A percentile compares a stretch with the other conserved stretches of the same genome.
Evolutionary conservation across 2,888 invertebrate genomes (phyloP).

Genomic region (Volucella zonaria): DNA sequence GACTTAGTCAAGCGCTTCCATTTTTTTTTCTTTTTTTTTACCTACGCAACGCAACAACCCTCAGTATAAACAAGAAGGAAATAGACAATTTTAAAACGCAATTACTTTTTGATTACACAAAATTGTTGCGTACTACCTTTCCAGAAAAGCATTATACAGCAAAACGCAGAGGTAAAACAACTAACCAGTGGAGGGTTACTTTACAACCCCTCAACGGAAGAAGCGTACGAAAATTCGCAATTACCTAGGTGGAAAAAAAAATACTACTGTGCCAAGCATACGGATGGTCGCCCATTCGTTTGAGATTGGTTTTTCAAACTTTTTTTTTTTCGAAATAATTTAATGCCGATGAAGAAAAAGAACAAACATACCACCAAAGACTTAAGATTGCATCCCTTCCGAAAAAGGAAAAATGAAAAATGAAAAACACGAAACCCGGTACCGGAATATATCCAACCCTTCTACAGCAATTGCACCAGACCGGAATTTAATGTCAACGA

Average conservation of each 20-base stretch:
- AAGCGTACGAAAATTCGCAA: constrained; percentile 60
- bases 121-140: constrained; percentile 67
- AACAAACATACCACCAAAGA: constrained; percentile 47
- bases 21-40: constrained; percentile 9
- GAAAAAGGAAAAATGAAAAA: constrained; percentile 1
- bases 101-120: constrained; percentile 72
- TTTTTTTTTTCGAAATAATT: constrained; percentile 15
- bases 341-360: constrained; percentile 29
- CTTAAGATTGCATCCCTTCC: constrained; percentile 48
- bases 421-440: neutral
- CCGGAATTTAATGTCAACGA: constrained; percentile 66
- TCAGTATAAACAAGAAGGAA: constrained; percentile 57
- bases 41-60: constrained; percentile 58
- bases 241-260: constrained; percentile 48
- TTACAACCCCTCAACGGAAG: constrained; percentile 35
- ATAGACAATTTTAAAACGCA: constrained; percentile 69
- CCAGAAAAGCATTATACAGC: neutral
- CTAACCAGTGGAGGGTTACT: constrained; percentile 34
- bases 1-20: no score
- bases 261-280: neutral
- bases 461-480: constrained; percentile 38
- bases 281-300: constrained; percentile 60
- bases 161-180: neutral
- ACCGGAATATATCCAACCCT: constrained; percentile 50
- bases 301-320: constrained; percentile 19